A percentile compares a stretch with the other conserved stretches of the same genome.
Evolutionary conservation across 2,113 vertebrate genomes (phyloP).

Genomic region (Piprites chloris): DNA sequence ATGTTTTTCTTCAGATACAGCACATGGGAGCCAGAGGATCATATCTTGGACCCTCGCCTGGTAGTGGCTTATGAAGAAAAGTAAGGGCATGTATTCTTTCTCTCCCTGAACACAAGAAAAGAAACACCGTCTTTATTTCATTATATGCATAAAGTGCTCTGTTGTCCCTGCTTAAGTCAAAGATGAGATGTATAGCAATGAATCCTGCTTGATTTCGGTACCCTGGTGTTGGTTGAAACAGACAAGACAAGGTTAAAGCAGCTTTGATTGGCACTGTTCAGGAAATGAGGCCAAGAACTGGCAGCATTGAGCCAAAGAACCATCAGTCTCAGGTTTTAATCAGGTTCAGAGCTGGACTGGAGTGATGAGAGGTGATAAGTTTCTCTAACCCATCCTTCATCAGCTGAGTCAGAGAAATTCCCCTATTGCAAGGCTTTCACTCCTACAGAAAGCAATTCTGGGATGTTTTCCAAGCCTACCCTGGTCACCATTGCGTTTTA

Average conservation of each 20-base stretch:
- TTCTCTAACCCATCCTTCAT: background rate
- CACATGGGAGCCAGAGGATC: slow-evolving; percentile 98
- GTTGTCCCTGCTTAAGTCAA: background rate
- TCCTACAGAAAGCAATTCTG: background rate
- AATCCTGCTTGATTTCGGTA: background rate
- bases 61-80: slow-evolving; percentile 96
- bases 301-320: background rate
- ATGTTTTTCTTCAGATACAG: slow-evolving; percentile 86
- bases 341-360: background rate
- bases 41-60: slow-evolving; percentile 97
- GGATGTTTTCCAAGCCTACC: background rate
- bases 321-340: background rate
- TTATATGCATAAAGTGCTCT: background rate
- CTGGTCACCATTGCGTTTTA: background rate
- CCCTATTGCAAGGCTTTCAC: background rate
- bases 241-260: background rate
- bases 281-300: background rate
- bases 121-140: background rate
- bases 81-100: slow-evolving; percentile 74
- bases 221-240: background rate
- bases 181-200: background rate
- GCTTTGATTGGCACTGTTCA: background rate
- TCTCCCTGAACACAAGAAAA: background rate
- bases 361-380: background rate
- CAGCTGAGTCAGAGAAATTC: background rate